Conservation (phyloP, 1,140 invertebrate species). For the Araneus ventricosus region DNA sequence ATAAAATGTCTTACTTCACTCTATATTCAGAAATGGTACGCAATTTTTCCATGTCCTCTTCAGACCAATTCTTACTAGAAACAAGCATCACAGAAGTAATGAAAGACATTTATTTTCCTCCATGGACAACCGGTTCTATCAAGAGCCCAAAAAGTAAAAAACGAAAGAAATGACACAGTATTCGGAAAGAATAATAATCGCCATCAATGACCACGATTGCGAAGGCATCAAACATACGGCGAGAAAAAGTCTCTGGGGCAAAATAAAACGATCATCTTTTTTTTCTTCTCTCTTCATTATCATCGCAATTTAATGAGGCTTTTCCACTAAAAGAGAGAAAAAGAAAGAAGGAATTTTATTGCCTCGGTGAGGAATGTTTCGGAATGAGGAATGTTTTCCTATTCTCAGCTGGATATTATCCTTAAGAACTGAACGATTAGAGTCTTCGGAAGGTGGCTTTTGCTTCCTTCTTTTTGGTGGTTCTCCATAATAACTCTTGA, state of each 20-base stretch:
- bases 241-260: neutral
- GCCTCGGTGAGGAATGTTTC: neutral
- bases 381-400: neutral
- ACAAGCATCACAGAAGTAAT: neutral
- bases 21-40: too few relatives aligned
- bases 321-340: neutral
- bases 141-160: neutral
- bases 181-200: neutral
- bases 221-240: neutral
- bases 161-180: neutral
- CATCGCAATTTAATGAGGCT: neutral
- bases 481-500: too few relatives aligned
- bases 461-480: neutral
- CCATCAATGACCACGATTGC: neutral
- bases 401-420: neutral
- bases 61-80: too few relatives aligned
- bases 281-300: neutral
- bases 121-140: neutral
- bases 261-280: constrained; percentile 4
- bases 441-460: neutral
- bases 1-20: too few relatives aligned
- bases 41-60: too few relatives aligned
- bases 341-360: neutral
- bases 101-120: neutral
- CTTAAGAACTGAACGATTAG: neutral